A percentile compares a stretch with the other conserved stretches of the same genome.
Conservation (phyloP, 2,888 invertebrate genomes). For the Tiliacea aurago region DNA sequence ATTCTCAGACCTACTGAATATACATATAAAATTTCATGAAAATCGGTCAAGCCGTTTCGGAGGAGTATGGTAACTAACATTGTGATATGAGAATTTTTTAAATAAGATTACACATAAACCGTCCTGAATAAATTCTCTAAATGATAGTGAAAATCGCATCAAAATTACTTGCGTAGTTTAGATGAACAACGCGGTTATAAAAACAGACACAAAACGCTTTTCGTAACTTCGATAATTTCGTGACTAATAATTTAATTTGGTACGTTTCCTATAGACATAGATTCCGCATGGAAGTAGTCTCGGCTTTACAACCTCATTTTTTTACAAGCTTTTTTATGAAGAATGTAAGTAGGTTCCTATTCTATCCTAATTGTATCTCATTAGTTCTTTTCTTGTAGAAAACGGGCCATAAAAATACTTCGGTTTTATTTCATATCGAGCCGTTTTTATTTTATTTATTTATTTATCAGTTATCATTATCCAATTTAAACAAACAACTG, state of each 20-base stretch:
- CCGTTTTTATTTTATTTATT: neutral
- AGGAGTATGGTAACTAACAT: too few relatives aligned
- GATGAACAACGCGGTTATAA: neutral
- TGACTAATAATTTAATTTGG: too few relatives aligned
- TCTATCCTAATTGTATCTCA: slow-evolving; percentile 45
- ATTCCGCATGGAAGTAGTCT: neutral
- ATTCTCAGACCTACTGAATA: too few relatives aligned
- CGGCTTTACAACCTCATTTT: neutral
- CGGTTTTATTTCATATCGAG: slow-evolving; percentile 17
- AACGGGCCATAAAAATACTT: slow-evolving; percentile 5
- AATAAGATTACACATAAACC: too few relatives aligned
- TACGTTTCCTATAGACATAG: too few relatives aligned
- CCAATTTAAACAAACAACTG: too few relatives aligned
- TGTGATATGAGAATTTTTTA: too few relatives aligned
- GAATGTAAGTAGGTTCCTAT: slow-evolving; percentile 5
- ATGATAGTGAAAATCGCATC: neutral
- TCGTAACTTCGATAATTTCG: too few relatives aligned
- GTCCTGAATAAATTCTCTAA: neutral
- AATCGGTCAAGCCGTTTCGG: too few relatives aligned
- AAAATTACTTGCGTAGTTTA: neutral
- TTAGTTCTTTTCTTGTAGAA: slow-evolving; percentile 24
- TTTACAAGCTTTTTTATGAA: neutral
- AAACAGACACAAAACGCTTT: too few relatives aligned
- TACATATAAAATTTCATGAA: too few relatives aligned
- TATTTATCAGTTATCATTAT: too few relatives aligned